A percentile compares a stretch with the other conserved stretches of the same genome.
Conservation (phyloP, 2,888 invertebrate genomes). For the Trichogramma evanescens region DNA sequence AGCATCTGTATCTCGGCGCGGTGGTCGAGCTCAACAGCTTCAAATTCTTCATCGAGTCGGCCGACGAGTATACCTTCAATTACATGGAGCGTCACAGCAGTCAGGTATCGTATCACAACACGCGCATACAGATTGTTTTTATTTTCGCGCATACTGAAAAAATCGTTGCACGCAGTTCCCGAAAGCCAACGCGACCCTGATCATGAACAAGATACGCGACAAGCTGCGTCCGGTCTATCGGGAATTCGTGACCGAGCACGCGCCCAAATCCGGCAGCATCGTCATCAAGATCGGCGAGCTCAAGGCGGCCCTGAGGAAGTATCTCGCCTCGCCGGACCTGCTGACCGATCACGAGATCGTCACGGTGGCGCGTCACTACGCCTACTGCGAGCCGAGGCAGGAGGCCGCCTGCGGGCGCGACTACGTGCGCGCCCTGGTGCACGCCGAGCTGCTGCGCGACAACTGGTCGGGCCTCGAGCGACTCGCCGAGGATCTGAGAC, state of each 20-base stretch:
- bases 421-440: slow-evolving; percentile 57
- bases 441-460: slow-evolving; percentile 64
- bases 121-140: slow-evolving; percentile 12
- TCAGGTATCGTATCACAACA: slow-evolving; percentile 51
- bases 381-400: slow-evolving; percentile 53
- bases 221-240: slow-evolving; percentile 65
- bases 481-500: slow-evolving; percentile 55
- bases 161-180: slow-evolving; percentile 54
- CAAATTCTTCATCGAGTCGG: slow-evolving; percentile 68
- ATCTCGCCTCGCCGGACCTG: slow-evolving; percentile 44
- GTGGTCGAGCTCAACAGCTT: slow-evolving; percentile 70
- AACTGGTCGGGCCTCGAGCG: slow-evolving; percentile 66
- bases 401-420: slow-evolving; percentile 27
- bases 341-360: slow-evolving; percentile 78
- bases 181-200: slow-evolving; percentile 63
- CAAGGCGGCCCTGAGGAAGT: slow-evolving; percentile 6
- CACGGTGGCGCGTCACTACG: slow-evolving; percentile 67
- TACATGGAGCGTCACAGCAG: slow-evolving; percentile 77
- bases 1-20: slow-evolving; percentile 81
- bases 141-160: background rate
- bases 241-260: slow-evolving; percentile 66
- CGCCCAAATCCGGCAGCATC: slow-evolving; percentile 38
- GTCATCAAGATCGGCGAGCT: slow-evolving; percentile 28
- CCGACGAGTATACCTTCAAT: slow-evolving; percentile 79
- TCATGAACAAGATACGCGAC: slow-evolving; percentile 68